Evolutionary conservation across 2,797 vertebrate genomes (phyloP).

Genomic region (Eupleurogrammus muticus): DNA sequence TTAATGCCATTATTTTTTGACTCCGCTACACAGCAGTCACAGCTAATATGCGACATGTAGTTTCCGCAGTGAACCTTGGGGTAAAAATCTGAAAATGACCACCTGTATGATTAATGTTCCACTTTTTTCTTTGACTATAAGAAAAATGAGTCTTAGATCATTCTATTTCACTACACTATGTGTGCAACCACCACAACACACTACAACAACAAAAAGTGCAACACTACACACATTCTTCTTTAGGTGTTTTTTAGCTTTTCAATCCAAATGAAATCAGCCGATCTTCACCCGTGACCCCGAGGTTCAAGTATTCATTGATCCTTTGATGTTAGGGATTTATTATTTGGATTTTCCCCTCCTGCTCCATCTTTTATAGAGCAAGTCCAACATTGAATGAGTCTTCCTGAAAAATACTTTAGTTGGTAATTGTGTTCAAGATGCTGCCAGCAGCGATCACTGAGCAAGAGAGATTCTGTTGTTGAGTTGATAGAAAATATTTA

Average conservation of each 20-base stretch:
- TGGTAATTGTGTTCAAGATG: slow-evolving; percentile 63
- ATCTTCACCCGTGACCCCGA: slow-evolving; percentile 23
- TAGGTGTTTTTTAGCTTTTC: slow-evolving; percentile 45
- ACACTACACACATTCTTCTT: slow-evolving; percentile 57
- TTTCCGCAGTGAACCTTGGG: slow-evolving; percentile 55
- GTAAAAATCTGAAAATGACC: slow-evolving; percentile 41
- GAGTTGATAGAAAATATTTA: slow-evolving; percentile 75
- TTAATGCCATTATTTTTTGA: slow-evolving; percentile 70
- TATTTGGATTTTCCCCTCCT: slow-evolving; percentile 67
- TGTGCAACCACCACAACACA: slow-evolving; percentile 46
- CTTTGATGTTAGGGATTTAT: slow-evolving; percentile 62
- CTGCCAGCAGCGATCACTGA: slow-evolving; percentile 71
- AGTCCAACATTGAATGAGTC: slow-evolving; percentile 77
- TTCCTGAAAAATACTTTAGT: slow-evolving; percentile 77
- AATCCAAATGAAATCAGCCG: slow-evolving; percentile 16
- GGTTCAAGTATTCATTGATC: slow-evolving; percentile 52
- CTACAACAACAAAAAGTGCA: slow-evolving; percentile 48
- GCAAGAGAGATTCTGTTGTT: slow-evolving; percentile 66
- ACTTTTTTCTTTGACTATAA: slow-evolving; percentile 24
- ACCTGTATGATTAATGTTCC: slow-evolving; percentile 37
- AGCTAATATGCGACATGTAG: slow-evolving; percentile 56
- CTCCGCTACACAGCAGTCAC: slow-evolving; percentile 52
- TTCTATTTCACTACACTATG: slow-evolving; percentile 39
- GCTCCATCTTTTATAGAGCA: slow-evolving; percentile 73
- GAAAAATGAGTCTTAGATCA: slow-evolving; percentile 33